Base-by-base conservation (phyloP, 2,113 vertebrate species). In the Uria aalge region DNA sequence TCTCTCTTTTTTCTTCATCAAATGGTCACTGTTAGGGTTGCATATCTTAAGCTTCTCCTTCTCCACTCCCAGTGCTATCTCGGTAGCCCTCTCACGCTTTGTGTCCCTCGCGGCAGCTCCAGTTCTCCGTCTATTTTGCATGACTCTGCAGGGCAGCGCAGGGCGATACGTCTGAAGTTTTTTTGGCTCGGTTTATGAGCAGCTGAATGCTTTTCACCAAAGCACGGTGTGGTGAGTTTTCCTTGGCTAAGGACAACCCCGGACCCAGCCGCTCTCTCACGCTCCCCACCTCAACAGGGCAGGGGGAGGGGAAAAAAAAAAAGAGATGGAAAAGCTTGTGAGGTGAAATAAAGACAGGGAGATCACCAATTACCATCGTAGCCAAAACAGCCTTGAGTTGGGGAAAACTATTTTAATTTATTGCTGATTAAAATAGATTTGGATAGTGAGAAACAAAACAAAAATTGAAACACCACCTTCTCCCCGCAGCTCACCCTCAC, bases 21-120 rank as follows among this genome's bases (percentile, higher is more conserved):
- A 34, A 69, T 69, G 90, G 87, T 95, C 21, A 30, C 93, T 90
- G 87, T 90, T 97, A 95, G 94, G 96, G 41, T 95, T 93, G 53
- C 5, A 0, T 60, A 45, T 43, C 92, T 91, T 91, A 64, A 21
- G 64, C 43, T 9, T 59, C 24, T 77, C 34, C 64, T 48, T 4
- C 34, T 3, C 15, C 38, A 41, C 48, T 53, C 32, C 23, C 38
- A 1, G 12, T 18, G 52, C 43, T 18, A 1, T 38, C 81, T 43
- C 32, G 5, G 36, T 55, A 26, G 8, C 67, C 43, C 8, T 53
- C 12, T 36, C 15, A 0, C 56, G 52, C 57, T 26, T 24, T 50
- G 56, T 32, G 38, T 66, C 73, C 76, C 79, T 77, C 24, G 0
- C 60, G 64, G 68, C 75, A 52, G 62, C 71, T 48, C 73, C 84